phyloP scores from a whole-genome alignment of 2,888 invertebrate genomes.

The Electrophaes corylata region DNA sequence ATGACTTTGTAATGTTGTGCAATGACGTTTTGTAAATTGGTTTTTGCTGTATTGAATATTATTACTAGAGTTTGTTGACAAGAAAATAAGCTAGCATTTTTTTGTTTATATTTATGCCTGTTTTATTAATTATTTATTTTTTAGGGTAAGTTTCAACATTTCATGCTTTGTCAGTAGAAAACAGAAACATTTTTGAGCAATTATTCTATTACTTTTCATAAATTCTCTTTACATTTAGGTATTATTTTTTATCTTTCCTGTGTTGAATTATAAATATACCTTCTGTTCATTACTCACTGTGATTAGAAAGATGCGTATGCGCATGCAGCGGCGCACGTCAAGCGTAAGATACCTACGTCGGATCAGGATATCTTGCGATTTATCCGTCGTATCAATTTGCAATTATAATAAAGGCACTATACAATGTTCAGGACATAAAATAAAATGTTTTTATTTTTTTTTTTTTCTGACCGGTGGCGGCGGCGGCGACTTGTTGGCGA shows the following conservation, averaged over 20 bases:
- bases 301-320: constrained; percentile 49
- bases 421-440: constrained; percentile 32
- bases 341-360: constrained; percentile 37
- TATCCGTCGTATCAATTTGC: constrained; percentile 72
- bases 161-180: too few relatives aligned
- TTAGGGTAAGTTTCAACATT: too few relatives aligned
- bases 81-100: not conserved
- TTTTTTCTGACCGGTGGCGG: constrained; percentile 4
- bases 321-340: constrained; percentile 53
- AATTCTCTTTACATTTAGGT: too few relatives aligned
- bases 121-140: not conserved
- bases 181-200: too few relatives aligned
- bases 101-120: not conserved
- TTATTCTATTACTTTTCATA: too few relatives aligned
- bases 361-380: constrained; percentile 64
- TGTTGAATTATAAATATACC: not conserved
- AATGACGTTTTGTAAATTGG: constrained; percentile 8
- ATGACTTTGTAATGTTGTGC: constrained; percentile 18
- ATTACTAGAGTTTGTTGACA: not conserved
- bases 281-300: constrained; percentile 42
- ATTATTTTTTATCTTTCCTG: not conserved
- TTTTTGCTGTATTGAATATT: constrained; percentile 19
- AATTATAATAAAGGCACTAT: constrained; percentile 62
- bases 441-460: constrained; percentile 21
- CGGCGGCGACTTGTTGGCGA: not conserved